Percentiles rank a stretch among this genome's conserved stretches.
phyloP scores from a whole-genome alignment of 2,113 vertebrate species.

The Rhea pennata region DNA sequence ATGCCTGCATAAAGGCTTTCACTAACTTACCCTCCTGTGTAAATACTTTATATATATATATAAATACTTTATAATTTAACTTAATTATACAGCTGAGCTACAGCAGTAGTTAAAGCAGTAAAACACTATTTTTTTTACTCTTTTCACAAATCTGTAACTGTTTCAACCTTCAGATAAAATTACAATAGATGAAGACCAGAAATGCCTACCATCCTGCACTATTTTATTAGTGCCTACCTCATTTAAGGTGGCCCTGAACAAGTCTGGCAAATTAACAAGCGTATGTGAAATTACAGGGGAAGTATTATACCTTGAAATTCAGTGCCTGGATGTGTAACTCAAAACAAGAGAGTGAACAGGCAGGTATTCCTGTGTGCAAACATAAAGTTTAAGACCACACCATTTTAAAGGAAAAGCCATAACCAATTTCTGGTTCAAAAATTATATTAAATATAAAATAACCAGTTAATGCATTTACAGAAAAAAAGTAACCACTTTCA shows the following conservation, averaged over 20 bases:
- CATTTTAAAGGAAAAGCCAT: conserved; percentile 26
- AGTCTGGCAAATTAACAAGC: not conserved
- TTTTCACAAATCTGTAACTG: not conserved
- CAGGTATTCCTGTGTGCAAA: accelerated
- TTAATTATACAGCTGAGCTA: not conserved
- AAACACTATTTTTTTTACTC: not conserved
- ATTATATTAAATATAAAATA: conserved; percentile 77
- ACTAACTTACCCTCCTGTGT: not conserved
- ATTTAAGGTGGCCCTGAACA: not conserved
- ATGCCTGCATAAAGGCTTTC: not conserved
- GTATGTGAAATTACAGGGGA: not conserved
- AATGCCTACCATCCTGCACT: not conserved
- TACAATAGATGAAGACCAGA: not conserved
- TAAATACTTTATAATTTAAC: not conserved
- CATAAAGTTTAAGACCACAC: not conserved
- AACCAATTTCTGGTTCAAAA: conserved; percentile 52
- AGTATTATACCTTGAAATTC: not conserved
- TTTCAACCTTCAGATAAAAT: not conserved
- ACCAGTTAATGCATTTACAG: conserved; percentile 75
- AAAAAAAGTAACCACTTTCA: conserved; percentile 63
- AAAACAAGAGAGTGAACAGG: not conserved
- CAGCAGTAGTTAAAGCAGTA: not conserved
- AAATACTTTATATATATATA: not conserved
- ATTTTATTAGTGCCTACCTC: not conserved
- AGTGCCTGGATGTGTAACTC: not conserved